Conservation (phyloP, 2,888 invertebrate genomes). For the Cryptocephalus primarius region DNA sequence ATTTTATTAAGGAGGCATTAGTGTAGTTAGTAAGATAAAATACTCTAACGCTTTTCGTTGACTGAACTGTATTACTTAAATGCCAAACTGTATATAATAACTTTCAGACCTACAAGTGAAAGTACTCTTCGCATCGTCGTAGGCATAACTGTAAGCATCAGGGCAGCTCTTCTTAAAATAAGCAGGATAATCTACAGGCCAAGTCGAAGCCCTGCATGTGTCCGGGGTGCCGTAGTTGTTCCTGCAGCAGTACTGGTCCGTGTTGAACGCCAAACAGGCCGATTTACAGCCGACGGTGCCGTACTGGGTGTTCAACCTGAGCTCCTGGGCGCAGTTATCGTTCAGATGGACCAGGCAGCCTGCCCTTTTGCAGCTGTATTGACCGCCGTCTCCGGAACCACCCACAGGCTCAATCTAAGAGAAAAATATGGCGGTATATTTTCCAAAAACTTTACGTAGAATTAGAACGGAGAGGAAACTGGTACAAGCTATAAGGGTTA, state of each 20-base stretch:
- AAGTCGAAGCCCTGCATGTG: conserved; percentile 32
- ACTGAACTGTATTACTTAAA: not conserved
- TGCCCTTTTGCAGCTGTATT: conserved; percentile 32
- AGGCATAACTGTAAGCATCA: conserved; percentile 44
- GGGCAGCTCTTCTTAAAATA: conserved; percentile 41
- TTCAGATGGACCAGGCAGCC: conserved; percentile 31
- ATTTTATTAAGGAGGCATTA: too few species aligned
- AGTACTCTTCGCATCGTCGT: conserved; percentile 40
- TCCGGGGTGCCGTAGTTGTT: conserved; percentile 33
- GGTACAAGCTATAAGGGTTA: too few species aligned
- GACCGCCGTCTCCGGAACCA: conserved; percentile 22
- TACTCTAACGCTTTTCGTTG: too few species aligned
- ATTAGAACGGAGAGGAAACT: too few species aligned
- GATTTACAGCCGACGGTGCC: conserved; percentile 38
- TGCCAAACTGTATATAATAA: conserved; percentile 24
- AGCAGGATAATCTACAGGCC: conserved; percentile 32
- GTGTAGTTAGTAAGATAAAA: too few species aligned
- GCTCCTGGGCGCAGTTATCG: conserved; percentile 31
- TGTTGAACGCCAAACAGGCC: conserved; percentile 38
- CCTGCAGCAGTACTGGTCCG: conserved; percentile 40
- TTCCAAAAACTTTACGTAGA: not conserved
- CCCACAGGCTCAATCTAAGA: conserved; percentile 22
- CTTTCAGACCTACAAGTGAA: conserved; percentile 35
- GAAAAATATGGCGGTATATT: conserved; percentile 7
- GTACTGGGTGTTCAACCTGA: conserved; percentile 21